phyloP scores from a whole-genome alignment of 2,888 invertebrate genomes.

The Drosophila niveifrons region DNA sequence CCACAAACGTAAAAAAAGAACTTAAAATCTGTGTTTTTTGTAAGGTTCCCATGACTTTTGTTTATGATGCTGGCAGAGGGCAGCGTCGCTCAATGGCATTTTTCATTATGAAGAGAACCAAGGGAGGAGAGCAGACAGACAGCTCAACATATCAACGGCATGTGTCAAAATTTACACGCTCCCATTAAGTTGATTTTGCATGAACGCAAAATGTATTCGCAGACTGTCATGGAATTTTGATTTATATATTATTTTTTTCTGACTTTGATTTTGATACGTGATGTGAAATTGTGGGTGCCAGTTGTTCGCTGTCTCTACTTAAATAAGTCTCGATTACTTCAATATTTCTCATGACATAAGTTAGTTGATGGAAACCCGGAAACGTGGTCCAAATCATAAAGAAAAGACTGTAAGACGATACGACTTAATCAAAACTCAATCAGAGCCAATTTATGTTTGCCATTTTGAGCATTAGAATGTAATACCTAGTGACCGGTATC shows the following conservation, averaged over 20 bases:
- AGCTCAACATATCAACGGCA: constrained; percentile 59
- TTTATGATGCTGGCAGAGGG: constrained; percentile 29
- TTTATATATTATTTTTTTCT: constrained; percentile 36
- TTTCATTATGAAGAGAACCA: constrained; percentile 2
- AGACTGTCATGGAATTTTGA: constrained; percentile 50
- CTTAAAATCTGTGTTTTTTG: constrained; percentile 20
- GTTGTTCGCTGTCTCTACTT: not conserved
- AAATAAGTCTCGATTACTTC: not conserved
- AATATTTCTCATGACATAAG: not conserved
- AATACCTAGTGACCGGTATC: constrained; percentile 59
- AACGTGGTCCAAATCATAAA: constrained; percentile 30
- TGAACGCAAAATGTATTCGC: constrained; percentile 48
- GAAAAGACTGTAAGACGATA: constrained; percentile 51
- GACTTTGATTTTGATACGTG: constrained; percentile 14
- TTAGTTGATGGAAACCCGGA: constrained; percentile 30
- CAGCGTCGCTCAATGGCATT: constrained; percentile 42
- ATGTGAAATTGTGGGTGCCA: not conserved
- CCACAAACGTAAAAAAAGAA: constrained; percentile 24
- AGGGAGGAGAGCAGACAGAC: not conserved
- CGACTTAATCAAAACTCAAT: constrained; percentile 67
- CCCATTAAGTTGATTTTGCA: constrained; percentile 68
- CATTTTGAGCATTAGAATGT: constrained; percentile 70
- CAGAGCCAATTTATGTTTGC: constrained; percentile 64
- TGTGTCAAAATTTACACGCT: constrained; percentile 77
- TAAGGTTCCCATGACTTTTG: constrained; percentile 61